Base-by-base conservation (phyloP, 2,888 invertebrate genomes). In the Scaptomyza reducta region DNA sequence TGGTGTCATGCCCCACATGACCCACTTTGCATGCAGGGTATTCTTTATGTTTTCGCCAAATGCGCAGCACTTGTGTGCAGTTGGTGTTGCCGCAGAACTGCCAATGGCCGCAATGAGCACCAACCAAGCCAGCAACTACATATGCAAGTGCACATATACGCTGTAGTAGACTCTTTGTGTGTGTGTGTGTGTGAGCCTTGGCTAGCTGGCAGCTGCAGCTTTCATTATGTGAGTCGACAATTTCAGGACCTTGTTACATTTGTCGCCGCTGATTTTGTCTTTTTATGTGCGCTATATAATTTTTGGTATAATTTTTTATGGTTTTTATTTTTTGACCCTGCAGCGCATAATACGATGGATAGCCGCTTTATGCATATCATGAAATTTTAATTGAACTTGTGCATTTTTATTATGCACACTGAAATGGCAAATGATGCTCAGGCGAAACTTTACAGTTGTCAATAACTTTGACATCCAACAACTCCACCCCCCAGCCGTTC, bases 311-410 rank as follows among this genome's bases (percentile, higher is more conserved):
- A 46, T 60, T 50, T 70, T 54, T 27, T 27, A 27, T 49, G 22
- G 29, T 3, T 22, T 6, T 7, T 16, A 4, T 6, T 7, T 38
- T 1, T 16, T 6, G 7, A 29, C 56, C 18, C 45, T 33, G 22
- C 46, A 9, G 10, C 10, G 40, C 59, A 38, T 18, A 18, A 16
- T 46, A 40, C 40, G 40, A 40, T 40, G 16, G 63, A 40, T 60
- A 53, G 50, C 47, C 72, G 70, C 82, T 81, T 81, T 86, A 77
- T 77, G 79, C 75, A 77, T 71, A 79, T 73, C 83, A 79, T 83
- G 70, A 74, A 79, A 79, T 82, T 84, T 84, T 84, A 84, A 84
- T 84, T 87, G 87, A 82, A 87, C 85, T 85, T 87, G 72, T 68
- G 62, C 75, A 72, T 87, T 84, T 80, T 85, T 77, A 77, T 72